These are phyloP conservation scores for Parnassius glacialis DNA, from an alignment of 2,888 invertebrate species.

Conservation along the genomic window DNA sequence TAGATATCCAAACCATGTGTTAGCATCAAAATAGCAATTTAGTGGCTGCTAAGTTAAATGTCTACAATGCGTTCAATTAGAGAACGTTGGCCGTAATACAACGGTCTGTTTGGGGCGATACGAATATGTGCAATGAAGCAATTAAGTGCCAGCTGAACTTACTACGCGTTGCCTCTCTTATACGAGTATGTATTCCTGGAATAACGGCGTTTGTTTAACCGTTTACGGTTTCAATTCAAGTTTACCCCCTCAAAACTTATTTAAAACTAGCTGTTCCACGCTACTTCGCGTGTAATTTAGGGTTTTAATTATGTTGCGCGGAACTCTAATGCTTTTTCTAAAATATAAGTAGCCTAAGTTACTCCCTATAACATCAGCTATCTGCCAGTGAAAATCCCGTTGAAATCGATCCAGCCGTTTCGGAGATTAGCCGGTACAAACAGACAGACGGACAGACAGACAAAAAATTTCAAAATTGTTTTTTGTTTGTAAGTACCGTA, in stretches of 20 bases:
- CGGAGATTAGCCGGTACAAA: too few relatives aligned
- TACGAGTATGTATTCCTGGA: neutral
- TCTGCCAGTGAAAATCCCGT: too few relatives aligned
- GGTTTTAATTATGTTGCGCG: too few relatives aligned
- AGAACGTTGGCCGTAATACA: neutral
- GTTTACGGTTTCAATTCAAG: constrained; percentile 1
- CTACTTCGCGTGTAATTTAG: too few relatives aligned
- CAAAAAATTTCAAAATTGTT: too few relatives aligned
- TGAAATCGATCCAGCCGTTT: too few relatives aligned
- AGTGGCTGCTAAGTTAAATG: neutral
- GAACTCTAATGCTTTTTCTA: too few relatives aligned
- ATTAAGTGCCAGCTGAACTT: neutral
- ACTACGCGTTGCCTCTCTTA: neutral
- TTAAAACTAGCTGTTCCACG: too few relatives aligned
- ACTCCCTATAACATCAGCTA: too few relatives aligned
- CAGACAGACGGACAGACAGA: too few relatives aligned
- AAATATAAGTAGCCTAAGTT: too few relatives aligned
- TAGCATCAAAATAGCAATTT: neutral
- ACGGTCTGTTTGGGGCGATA: neutral
- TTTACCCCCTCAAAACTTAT: neutral
- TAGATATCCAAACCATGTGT: neutral
- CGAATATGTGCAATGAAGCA: constrained; percentile 1
- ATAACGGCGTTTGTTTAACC: neutral
- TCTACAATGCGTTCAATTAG: constrained; percentile 3
- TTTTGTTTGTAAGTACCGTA: too few relatives aligned